Evolutionary conservation across 2,113 vertebrate species (phyloP), one percentile per base, ranked within the genome.

Genomic region (Hypomesus transpacificus): DNA sequence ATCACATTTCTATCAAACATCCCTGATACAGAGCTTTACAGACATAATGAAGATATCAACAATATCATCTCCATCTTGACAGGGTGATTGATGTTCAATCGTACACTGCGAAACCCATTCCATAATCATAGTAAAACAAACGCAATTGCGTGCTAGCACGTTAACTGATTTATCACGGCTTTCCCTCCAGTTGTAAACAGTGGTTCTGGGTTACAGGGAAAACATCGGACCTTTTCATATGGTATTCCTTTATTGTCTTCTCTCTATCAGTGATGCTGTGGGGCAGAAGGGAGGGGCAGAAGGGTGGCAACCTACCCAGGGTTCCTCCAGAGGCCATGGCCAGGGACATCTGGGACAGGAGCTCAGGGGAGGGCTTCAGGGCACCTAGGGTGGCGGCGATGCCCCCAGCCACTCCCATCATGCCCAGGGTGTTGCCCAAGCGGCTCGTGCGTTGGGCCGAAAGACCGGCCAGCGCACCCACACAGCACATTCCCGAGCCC

Each of bases 291-390:
- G 21, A 20, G 17, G 18, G 31, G 62, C 26, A 18, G 31, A 39
- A 53, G 2, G 21, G 50, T 31, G 14, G 14, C 3, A 13, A 74
- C 74, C 1, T 74, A 91, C 87, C 89, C 26, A 89, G 61, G 50
- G 89, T 91, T 73, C 89, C 91, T 50, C 89, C 90, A 1, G 88
- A 85, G 64, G 90, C 91, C 90, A 91, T 85, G 26, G 87, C 92
- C 61, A 91, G 58, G 54, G 91, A 89, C 89, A 93, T 93, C 86
- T 93, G 92, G 5, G 91, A 86, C 72, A 93, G 82, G 61, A 92
- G 70, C 84, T 93, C 92, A 3, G 85, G 87, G 0, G 90, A 91
- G 3, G 91, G 92, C 69, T 93, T 92, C 7, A 85, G 75, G 64
- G 85, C 78, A 2, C 89, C 90, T 1, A 90, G 76, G 0, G 89